A percentile compares a stretch with the other conserved stretches of the same genome.
Conservation (phyloP, 1,140 invertebrate genomes). For the Aphelinus certus region DNA sequence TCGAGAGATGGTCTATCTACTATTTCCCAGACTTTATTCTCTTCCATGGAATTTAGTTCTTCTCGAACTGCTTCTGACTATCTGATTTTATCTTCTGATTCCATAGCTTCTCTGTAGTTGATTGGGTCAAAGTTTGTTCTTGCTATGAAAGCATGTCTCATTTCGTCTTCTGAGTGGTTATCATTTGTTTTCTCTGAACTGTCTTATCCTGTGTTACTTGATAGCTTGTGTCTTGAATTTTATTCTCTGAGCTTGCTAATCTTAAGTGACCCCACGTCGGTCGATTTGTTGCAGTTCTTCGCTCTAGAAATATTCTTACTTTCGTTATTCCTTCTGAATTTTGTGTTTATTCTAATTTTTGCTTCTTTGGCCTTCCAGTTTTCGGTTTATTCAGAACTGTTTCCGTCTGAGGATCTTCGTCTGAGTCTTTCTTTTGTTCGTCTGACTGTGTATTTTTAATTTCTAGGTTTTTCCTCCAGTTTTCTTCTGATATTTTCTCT, state of each 20-base stretch:
- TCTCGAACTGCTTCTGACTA: slow-evolving; percentile 17
- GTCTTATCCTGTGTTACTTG: too few species aligned
- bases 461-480: neutral
- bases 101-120: slow-evolving; percentile 21
- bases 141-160: neutral
- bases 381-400: neutral
- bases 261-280: too few species aligned
- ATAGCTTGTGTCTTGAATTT: neutral
- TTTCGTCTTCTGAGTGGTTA: slow-evolving; percentile 4
- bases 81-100: neutral
- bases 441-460: neutral
- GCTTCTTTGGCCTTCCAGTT: neutral
- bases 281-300: neutral
- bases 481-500: slow-evolving; percentile 1
- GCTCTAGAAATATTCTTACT: neutral
- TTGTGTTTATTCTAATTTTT: too few species aligned
- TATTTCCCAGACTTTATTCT: slow-evolving; percentile 31
- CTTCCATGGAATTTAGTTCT: slow-evolving; percentile 22
- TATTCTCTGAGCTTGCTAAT: neutral
- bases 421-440: neutral
- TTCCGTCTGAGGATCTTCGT: neutral
- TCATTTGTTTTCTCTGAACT: neutral
- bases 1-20: slow-evolving; percentile 2
- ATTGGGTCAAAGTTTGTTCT: slow-evolving; percentile 15
- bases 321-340: neutral